Percentiles rank a stretch among this genome's conserved stretches.
phyloP scores from a whole-genome alignment of 2,888 invertebrate species.

The Calameuta pallipes region DNA sequence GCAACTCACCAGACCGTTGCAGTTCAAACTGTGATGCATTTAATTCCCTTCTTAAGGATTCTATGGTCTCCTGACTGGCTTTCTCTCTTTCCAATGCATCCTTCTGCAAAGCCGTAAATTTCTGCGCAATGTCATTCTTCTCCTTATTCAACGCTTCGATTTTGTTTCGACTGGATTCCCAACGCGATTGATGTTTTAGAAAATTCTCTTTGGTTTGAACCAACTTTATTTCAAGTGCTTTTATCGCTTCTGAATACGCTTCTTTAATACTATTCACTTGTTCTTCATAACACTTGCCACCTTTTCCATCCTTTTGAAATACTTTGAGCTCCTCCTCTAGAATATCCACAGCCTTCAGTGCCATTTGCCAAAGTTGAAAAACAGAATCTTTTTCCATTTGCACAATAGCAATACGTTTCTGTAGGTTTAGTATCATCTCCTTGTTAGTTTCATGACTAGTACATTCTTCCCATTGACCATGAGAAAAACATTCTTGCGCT shows the following conservation, averaged over 20 bases:
- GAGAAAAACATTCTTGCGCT: conserved; percentile 40
- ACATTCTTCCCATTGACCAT: conserved; percentile 39
- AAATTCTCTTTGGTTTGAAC: conserved; percentile 68
- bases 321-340: conserved; percentile 76
- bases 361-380: conserved; percentile 75
- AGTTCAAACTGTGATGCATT: conserved; percentile 51
- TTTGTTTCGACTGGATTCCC: conserved; percentile 66
- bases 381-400: conserved; percentile 75
- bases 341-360: conserved; percentile 74
- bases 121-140: conserved; percentile 67
- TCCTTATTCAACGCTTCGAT: conserved; percentile 64
- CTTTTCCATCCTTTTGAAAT: conserved; percentile 49
- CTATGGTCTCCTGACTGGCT: conserved; percentile 34
- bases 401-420: conserved; percentile 50
- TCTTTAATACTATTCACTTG: conserved; percentile 60
- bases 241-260: conserved; percentile 69
- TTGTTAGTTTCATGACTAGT: conserved; percentile 25
- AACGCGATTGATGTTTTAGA: conserved; percentile 49
- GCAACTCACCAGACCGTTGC: conserved; percentile 35
- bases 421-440: conserved; percentile 47
- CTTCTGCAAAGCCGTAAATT: conserved; percentile 35
- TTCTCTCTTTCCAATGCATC: conserved; percentile 43
- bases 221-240: conserved; percentile 70
- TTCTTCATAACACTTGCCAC: conserved; percentile 48
- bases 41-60: conserved; percentile 46